phyloP scores from a whole-genome alignment of 2,888 invertebrate genomes.

The Gymnoscelis rufifasciata region DNA sequence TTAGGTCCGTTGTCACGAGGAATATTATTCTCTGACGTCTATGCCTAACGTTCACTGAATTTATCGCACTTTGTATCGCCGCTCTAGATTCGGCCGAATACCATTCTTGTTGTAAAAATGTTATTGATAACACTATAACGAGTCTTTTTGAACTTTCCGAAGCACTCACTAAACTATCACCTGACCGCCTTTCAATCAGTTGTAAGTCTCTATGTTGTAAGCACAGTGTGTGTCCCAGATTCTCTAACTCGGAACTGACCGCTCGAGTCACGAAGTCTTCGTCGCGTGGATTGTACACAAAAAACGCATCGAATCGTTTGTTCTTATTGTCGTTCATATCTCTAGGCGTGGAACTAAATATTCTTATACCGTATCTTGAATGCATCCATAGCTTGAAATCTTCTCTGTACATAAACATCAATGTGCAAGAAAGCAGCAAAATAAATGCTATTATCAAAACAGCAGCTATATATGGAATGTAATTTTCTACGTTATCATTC shows the following conservation, averaged over 20 bases:
- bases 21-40: slow-evolving; percentile 80
- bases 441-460: slow-evolving; percentile 84
- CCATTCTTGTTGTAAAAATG: slow-evolving; percentile 92
- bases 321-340: slow-evolving; percentile 80
- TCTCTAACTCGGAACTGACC: slow-evolving; percentile 86
- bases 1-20: slow-evolving; percentile 75
- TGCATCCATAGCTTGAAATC: slow-evolving; percentile 89
- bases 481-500: slow-evolving; percentile 83
- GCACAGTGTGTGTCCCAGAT: slow-evolving; percentile 80
- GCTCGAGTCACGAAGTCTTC: slow-evolving; percentile 84
- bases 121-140: slow-evolving; percentile 88
- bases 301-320: slow-evolving; percentile 91
- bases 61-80: slow-evolving; percentile 86
- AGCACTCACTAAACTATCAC: slow-evolving; percentile 76
- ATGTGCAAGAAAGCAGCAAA: slow-evolving; percentile 82
- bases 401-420: slow-evolving; percentile 86
- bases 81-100: slow-evolving; percentile 88
- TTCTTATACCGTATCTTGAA: slow-evolving; percentile 85
- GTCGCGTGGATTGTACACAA: slow-evolving; percentile 91
- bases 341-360: slow-evolving; percentile 81
- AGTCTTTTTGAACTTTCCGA: slow-evolving; percentile 84
- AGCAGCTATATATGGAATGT: slow-evolving; percentile 86
- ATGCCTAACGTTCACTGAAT: slow-evolving; percentile 82
- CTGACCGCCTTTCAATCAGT: slow-evolving; percentile 77
- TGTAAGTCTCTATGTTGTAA: slow-evolving; percentile 83